These are phyloP conservation scores for Helogale parvula DNA, from an alignment of 2,113 vertebrate genomes.

Conservation along the genomic window DNA sequence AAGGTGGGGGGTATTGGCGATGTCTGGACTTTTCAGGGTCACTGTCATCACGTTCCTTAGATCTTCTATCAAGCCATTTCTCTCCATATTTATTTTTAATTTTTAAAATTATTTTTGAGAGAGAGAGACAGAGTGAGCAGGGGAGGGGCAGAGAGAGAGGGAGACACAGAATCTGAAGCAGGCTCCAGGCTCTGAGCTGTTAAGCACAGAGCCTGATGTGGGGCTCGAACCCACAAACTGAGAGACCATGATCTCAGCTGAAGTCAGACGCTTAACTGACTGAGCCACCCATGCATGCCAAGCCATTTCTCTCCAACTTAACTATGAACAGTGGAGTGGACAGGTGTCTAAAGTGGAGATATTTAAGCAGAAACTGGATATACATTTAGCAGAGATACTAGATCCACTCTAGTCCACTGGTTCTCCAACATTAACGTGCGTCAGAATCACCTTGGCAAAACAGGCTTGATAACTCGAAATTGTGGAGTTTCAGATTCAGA, in stretches of 20 bases:
- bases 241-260: no score
- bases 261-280: no score
- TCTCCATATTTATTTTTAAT: background rate
- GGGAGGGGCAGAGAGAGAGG: no score
- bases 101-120: no score
- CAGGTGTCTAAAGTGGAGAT: background rate
- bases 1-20: background rate
- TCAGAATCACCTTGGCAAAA: background rate
- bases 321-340: background rate
- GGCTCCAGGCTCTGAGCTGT: no score
- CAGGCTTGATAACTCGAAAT: background rate
- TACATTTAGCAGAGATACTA: background rate
- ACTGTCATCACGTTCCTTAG: background rate
- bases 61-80: background rate
- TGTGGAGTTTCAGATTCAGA: background rate
- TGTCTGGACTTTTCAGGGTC: no score
- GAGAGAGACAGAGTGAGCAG: no score
- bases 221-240: no score
- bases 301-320: background rate
- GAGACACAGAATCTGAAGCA: no score
- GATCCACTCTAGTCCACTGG: background rate
- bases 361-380: background rate
- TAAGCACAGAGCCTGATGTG: no score
- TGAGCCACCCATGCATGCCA: no score
- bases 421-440: rapidly evolving